A percentile compares a stretch with the other conserved stretches of the same genome.
These are phyloP conservation scores for Trachemys scripta DNA, from an alignment of 2,113 vertebrate genomes.

Conservation along the genomic window DNA sequence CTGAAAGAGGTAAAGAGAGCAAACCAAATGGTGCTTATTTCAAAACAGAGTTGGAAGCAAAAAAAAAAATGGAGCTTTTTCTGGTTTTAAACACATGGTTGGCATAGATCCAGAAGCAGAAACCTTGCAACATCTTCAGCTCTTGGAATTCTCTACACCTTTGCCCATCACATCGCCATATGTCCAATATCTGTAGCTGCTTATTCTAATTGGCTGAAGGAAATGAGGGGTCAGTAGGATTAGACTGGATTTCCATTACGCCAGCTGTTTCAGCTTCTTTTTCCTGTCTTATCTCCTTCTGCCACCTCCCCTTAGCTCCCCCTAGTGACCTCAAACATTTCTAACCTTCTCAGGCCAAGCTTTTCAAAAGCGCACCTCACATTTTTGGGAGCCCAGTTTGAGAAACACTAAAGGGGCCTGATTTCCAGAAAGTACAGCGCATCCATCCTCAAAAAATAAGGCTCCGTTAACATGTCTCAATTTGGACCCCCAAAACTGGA, in stretches of 20 bases:
- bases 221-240: not conserved
- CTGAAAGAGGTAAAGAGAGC: not conserved
- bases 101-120: too few species aligned
- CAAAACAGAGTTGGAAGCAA: not conserved
- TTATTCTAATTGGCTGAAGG: not conserved
- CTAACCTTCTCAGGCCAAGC: not conserved
- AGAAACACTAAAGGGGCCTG: not conserved
- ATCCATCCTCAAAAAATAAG: not conserved
- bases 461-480: not conserved
- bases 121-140: too few species aligned
- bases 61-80: not conserved
- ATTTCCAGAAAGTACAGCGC: not conserved
- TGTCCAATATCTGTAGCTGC: not conserved
- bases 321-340: not conserved
- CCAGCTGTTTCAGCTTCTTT: not conserved
- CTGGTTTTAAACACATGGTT: not conserved
- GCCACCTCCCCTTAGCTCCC: not conserved
- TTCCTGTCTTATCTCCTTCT: not conserved
- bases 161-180: not conserved
- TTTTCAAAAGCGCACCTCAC: not conserved
- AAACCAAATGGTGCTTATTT: not conserved
- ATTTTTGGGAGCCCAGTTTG: not conserved
- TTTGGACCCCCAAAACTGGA: not conserved
- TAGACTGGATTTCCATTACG: not conserved
- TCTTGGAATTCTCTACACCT: too few species aligned